These are phyloP conservation scores for Oconnorella tubifera DNA, from an alignment of 2,888 invertebrate genomes.

Conservation along the genomic window DNA sequence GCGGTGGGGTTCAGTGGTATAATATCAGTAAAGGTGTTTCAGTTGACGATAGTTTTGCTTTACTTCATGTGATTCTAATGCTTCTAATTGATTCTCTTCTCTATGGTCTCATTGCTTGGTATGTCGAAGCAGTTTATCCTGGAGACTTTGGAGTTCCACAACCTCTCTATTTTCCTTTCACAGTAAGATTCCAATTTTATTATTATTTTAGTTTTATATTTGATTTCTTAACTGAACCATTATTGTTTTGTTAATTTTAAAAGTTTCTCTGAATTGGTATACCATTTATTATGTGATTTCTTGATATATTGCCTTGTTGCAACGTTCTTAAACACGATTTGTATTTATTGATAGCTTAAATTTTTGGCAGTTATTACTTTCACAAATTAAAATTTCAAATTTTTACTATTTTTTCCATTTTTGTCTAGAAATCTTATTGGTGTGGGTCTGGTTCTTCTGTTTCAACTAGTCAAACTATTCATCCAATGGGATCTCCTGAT, in stretches of 20 bases:
- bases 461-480: neutral
- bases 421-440: slow-evolving; percentile 24
- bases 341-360: too few relatives aligned
- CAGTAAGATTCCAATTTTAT: too few relatives aligned
- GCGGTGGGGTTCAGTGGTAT: slow-evolving; percentile 50
- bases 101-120: slow-evolving; percentile 74
- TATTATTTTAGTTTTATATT: slow-evolving; percentile 4
- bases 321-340: too few relatives aligned
- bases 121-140: slow-evolving; percentile 80
- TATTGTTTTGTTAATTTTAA: too few relatives aligned
- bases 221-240: neutral
- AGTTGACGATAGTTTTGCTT: slow-evolving; percentile 67
- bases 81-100: slow-evolving; percentile 68
- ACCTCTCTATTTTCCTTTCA: slow-evolving; percentile 76
- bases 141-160: slow-evolving; percentile 79
- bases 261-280: too few relatives aligned
- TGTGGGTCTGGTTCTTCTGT: slow-evolving; percentile 10
- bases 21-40: slow-evolving; percentile 60
- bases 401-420: neutral
- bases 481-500: too few relatives aligned
- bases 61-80: slow-evolving; percentile 66
- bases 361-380: too few relatives aligned
- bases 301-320: too few relatives aligned
- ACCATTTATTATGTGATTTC: too few relatives aligned
- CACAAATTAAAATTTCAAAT: neutral